Evolutionary conservation across 2,797 vertebrate species (phyloP).

Genomic region (Phoebastria nigripes): DNA sequence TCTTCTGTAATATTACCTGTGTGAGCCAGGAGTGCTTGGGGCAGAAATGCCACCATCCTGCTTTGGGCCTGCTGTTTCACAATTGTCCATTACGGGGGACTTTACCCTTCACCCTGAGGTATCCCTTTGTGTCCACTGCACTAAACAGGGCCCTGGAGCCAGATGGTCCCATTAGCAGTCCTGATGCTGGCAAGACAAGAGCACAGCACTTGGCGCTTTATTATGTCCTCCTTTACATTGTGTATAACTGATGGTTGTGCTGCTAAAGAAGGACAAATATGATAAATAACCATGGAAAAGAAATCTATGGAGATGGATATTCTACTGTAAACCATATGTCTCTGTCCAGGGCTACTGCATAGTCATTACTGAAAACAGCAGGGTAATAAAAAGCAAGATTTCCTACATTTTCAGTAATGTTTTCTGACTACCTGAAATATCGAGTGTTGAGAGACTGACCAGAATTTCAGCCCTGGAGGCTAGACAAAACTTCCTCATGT

Average conservation of each 20-base stretch:
- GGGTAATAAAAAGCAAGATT: constrained; percentile 13
- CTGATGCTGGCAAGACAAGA: constrained; percentile 10
- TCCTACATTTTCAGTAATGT: background rate
- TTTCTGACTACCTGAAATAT: background rate
- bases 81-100: background rate
- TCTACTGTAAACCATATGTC: constrained; percentile 69
- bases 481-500: constrained; percentile 4
- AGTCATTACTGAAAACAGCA: constrained; percentile 1
- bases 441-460: background rate
- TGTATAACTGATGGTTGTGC: constrained; percentile 61
- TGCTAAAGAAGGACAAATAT: constrained; percentile 70
- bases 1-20: background rate
- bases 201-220: constrained; percentile 35
- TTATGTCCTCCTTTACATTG: constrained; percentile 53
- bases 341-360: constrained; percentile 64
- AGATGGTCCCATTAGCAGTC: constrained; percentile 7
- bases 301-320: constrained; percentile 62
- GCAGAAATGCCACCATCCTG: background rate
- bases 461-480: constrained; percentile 18
- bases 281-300: constrained; percentile 71
- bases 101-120: background rate
- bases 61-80: background rate
- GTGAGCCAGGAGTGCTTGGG: background rate
- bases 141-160: background rate
- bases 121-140: background rate